These are phyloP conservation scores for Lagocephalus sceleratus DNA, from an alignment of 2,797 vertebrate species.

Conservation along the genomic window DNA sequence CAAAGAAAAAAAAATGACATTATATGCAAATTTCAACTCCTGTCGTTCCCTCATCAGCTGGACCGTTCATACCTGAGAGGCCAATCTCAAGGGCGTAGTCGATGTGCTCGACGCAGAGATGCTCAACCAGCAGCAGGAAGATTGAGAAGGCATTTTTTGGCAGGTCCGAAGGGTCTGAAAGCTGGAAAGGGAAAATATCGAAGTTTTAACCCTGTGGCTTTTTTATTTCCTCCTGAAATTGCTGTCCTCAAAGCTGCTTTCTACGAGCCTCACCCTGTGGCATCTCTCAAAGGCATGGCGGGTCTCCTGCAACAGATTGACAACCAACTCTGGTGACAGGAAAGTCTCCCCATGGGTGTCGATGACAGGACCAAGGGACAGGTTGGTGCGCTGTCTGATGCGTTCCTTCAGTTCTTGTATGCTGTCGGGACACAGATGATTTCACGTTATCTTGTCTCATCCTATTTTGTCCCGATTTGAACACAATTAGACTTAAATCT, in stretches of 20 bases:
- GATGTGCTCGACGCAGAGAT: conserved; percentile 97
- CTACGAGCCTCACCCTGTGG: conserved; percentile 80
- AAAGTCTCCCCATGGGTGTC: conserved; percentile 98
- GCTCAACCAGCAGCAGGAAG: conserved; percentile 95
- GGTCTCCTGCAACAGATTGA: conserved; percentile 96
- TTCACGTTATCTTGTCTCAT: background rate
- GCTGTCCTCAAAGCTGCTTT: background rate
- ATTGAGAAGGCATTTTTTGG: conserved; percentile 97
- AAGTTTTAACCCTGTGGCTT: background rate
- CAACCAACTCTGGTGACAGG: conserved; percentile 95
- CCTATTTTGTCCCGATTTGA: background rate
- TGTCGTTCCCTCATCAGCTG: background rate
- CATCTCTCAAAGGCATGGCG: conserved; percentile 98
- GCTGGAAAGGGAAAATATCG: conserved; percentile 69
- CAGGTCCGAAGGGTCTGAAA: conserved; percentile 96
- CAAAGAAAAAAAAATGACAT: background rate
- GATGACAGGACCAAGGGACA: conserved; percentile 91
- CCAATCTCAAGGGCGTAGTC: conserved; percentile 98
- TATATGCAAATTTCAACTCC: background rate
- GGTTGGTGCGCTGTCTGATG: conserved; percentile 92
- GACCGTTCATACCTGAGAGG: conserved; percentile 82
- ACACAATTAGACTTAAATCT: conserved; percentile 29
- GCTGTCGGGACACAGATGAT: conserved; percentile 62
- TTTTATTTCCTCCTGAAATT: background rate
- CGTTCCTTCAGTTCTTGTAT: conserved; percentile 98